phyloP scores from a whole-genome alignment of 1,140 invertebrate genomes.

The Centruroides sculpturatus region DNA sequence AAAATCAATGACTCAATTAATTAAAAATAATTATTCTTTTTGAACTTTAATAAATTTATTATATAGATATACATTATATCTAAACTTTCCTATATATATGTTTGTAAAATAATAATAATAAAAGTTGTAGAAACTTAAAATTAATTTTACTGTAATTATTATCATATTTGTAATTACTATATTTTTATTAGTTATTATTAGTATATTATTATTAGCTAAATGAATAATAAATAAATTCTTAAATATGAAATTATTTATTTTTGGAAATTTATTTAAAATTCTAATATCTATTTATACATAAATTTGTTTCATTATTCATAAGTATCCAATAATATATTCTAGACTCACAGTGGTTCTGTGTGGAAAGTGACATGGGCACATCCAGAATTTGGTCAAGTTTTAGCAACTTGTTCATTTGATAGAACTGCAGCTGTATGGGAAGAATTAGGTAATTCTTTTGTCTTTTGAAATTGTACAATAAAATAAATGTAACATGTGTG shows the following conservation, averaged over 20 bases:
- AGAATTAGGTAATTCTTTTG: slow-evolving; percentile 49
- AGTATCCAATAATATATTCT: background rate
- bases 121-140: too few species aligned
- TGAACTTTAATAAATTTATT: too few species aligned
- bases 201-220: background rate
- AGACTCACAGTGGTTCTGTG: slow-evolving; percentile 82
- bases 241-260: background rate
- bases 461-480: background rate
- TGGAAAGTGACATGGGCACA: slow-evolving; percentile 99
- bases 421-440: slow-evolving; percentile 94
- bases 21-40: too few species aligned
- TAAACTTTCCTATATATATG: too few species aligned
- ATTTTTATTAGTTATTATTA: too few species aligned
- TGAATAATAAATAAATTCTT: too few species aligned
- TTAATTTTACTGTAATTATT: too few species aligned
- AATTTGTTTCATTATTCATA: slow-evolving; percentile 4
- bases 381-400: slow-evolving; percentile 58
- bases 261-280: background rate
- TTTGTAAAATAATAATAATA: too few species aligned
- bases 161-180: background rate
- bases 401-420: slow-evolving; percentile 97
- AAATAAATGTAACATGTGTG: background rate
- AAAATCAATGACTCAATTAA: too few species aligned
- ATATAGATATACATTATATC: too few species aligned
- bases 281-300: background rate